A percentile compares a stretch with the other conserved stretches of the same genome.
Conservation (phyloP, 2,113 vertebrate genomes). For the Canis aureus region DNA sequence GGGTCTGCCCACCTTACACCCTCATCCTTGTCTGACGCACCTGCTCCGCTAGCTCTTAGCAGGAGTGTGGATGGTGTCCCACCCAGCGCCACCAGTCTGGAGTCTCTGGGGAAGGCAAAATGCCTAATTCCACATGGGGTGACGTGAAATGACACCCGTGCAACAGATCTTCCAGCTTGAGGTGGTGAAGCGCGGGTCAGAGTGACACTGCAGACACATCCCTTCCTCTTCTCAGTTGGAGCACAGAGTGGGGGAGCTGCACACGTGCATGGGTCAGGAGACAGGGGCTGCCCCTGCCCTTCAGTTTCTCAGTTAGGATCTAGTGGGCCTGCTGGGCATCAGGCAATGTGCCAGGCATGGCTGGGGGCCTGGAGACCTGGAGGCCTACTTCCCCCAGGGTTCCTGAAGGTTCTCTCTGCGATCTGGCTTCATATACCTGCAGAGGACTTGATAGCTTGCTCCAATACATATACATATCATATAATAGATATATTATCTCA, state of each 20-base stretch:
- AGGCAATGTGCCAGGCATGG: not conserved
- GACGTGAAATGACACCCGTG: not conserved
- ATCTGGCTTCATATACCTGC: not conserved
- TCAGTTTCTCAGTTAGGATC: not conserved
- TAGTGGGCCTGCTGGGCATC: not conserved
- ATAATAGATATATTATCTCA: not conserved
- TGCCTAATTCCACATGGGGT: not conserved
- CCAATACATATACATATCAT: not conserved
- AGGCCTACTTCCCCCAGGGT: too few species aligned
- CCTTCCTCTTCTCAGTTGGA: not conserved
- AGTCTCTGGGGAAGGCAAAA: not conserved
- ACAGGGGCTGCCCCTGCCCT: not conserved
- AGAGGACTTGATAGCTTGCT: not conserved
- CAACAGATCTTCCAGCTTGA: not conserved
- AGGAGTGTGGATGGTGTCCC: rapidly evolving
- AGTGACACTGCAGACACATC: not conserved
- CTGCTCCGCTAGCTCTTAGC: not conserved
- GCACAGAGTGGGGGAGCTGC: not conserved
- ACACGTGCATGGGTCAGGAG: not conserved
- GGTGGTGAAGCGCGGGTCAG: not conserved
- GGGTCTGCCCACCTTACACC: not conserved
- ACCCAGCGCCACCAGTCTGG: not conserved
- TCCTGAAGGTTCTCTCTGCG: not conserved
- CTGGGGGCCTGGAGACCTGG: rapidly evolving
- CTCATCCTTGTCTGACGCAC: not conserved